Percentiles rank a stretch among this genome's conserved stretches.
These are phyloP conservation scores for Chelonia mydas DNA, from an alignment of 2,797 vertebrate species.

Conservation along the genomic window DNA sequence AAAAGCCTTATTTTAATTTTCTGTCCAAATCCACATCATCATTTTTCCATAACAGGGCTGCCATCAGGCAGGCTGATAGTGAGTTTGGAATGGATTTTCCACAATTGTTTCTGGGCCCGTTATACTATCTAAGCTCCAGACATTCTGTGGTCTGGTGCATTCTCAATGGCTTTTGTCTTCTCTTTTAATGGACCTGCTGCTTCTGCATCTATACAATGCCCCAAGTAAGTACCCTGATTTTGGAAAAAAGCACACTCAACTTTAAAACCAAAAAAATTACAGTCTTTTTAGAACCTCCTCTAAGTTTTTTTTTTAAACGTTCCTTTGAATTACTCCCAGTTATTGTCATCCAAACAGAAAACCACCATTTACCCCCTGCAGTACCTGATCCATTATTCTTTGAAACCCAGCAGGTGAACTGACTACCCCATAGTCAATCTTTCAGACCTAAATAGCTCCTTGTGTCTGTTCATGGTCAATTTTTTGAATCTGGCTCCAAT, in stretches of 20 bases:
- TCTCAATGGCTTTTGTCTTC: neutral
- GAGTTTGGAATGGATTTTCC: neutral
- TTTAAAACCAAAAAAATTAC: neutral
- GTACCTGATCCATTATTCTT: conserved; percentile 47
- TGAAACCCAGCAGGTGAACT: neutral
- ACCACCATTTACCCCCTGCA: conserved; percentile 67
- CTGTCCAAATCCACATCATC: neutral
- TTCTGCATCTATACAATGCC: neutral
- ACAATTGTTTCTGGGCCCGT: neutral
- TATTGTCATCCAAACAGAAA: conserved; percentile 61
- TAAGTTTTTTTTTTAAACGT: conserved; percentile 62
- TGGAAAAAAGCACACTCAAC: neutral
- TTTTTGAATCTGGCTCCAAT: neutral
- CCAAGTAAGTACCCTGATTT: neutral
- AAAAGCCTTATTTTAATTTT: neutral
- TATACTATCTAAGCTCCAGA: neutral
- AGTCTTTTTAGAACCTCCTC: conserved; percentile 40
- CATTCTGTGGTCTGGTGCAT: accelerated
- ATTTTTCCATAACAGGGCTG: neutral
- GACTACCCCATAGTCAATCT: too few species aligned
- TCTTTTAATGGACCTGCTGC: neutral
- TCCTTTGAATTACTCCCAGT: conserved; percentile 53
- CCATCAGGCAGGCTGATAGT: neutral
- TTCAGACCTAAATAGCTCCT: neutral
- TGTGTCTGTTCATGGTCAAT: neutral